phyloP scores from a whole-genome alignment of 1,140 invertebrate genomes.

The Lasioglossum albipes region DNA sequence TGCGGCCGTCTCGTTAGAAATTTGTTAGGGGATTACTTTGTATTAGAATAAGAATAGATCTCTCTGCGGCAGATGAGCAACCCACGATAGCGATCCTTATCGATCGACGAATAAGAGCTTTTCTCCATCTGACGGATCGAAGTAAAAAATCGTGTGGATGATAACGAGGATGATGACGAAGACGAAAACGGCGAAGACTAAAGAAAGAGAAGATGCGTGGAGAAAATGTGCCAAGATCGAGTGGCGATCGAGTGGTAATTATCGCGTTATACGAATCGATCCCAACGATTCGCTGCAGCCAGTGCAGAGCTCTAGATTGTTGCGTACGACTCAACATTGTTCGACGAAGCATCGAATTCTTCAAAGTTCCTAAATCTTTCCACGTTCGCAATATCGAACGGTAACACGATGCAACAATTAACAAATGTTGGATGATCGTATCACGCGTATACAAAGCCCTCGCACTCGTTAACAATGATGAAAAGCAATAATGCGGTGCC shows the following conservation, averaged over 20 bases:
- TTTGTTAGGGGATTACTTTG: conserved; percentile 26
- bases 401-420: background rate
- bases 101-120: background rate
- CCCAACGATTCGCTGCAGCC: background rate
- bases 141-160: background rate
- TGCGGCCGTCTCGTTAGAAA: conserved; percentile 29
- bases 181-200: conserved; percentile 17
- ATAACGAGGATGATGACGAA: conserved; percentile 28
- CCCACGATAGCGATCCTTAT: background rate
- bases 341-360: conserved; percentile 4
- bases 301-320: background rate
- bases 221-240: background rate
- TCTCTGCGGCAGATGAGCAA: conserved; percentile 9
- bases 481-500: conserved; percentile 45
- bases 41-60: conserved; percentile 35
- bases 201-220: background rate
- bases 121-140: background rate
- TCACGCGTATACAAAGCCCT: background rate
- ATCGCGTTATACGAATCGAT: background rate
- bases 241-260: background rate
- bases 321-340: background rate
- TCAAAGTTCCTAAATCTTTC: conserved; percentile 35
- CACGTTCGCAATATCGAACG: background rate
- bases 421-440: background rate
- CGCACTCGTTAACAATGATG: background rate